Evolutionary conservation across 2,888 invertebrate genomes (phyloP).

Genomic region (Callimorpha dominula): DNA sequence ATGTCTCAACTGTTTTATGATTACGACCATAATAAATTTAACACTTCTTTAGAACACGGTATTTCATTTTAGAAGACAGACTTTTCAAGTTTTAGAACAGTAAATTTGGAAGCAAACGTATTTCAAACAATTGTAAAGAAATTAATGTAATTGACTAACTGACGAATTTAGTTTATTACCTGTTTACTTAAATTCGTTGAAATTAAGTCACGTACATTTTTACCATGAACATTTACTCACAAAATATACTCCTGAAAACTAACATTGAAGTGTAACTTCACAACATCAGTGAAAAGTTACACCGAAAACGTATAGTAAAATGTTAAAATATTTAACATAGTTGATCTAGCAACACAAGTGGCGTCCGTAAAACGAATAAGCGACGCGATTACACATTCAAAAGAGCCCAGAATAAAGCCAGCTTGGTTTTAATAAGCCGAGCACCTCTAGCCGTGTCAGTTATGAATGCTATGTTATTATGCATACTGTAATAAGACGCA

Average conservation of each 20-base stretch:
- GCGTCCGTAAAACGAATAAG: conserved; percentile 62
- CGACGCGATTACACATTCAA: conserved; percentile 69
- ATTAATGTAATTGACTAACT: too few relatives aligned
- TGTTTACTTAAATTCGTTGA: background rate
- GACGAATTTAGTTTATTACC: too few relatives aligned
- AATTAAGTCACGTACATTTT: background rate
- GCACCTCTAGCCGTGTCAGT: conserved; percentile 65
- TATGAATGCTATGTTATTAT: conserved; percentile 76
- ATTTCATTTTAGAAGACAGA: too few relatives aligned
- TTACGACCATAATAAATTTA: too few relatives aligned
- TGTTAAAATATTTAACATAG: conserved; percentile 17
- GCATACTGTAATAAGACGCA: conserved; percentile 70
- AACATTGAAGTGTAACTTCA: background rate
- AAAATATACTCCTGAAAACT: background rate
- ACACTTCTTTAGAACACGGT: too few relatives aligned
- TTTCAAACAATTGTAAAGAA: too few relatives aligned
- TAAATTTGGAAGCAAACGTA: too few relatives aligned
- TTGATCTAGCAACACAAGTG: conserved; percentile 46
- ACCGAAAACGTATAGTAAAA: background rate
- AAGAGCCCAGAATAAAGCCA: conserved; percentile 61
- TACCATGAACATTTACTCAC: background rate
- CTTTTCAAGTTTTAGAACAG: too few relatives aligned
- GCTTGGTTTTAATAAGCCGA: conserved; percentile 72
- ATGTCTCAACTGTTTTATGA: too few relatives aligned
- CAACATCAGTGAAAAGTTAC: background rate